These are phyloP conservation scores for Catharus ustulatus DNA, from an alignment of 2,797 vertebrate genomes.

Conservation along the genomic window DNA sequence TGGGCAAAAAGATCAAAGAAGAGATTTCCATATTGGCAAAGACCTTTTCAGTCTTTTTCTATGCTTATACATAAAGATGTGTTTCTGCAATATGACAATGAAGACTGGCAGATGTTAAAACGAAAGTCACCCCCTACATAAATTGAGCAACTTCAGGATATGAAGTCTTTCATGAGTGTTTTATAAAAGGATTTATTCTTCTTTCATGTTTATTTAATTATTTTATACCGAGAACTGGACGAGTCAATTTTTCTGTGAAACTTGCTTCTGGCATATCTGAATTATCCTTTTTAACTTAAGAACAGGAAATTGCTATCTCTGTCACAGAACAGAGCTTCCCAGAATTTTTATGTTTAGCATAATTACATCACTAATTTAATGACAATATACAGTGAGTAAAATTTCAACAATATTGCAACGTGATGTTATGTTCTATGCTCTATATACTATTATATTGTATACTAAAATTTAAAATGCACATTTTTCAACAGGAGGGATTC, in stretches of 20 bases:
- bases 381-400: background rate
- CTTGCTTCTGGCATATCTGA: background rate
- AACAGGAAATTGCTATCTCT: background rate
- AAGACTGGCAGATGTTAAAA: conserved; percentile 41
- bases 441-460: background rate
- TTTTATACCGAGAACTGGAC: background rate
- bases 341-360: background rate
- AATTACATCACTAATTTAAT: background rate
- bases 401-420: background rate
- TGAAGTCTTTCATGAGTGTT: background rate
- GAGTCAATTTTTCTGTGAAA: background rate
- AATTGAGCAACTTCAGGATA: background rate
- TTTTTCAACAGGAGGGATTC: background rate
- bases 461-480: background rate
- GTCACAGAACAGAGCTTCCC: background rate
- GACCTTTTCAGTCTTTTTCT: conserved; percentile 7
- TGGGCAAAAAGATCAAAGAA: conserved; percentile 52
- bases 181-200: background rate
- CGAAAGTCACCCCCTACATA: background rate
- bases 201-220: conserved; percentile 29
- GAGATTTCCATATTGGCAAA: conserved; percentile 11
- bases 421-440: background rate
- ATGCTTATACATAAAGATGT: conserved; percentile 43
- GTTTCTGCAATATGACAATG: background rate
- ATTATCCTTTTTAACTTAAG: background rate